Base-by-base conservation (phyloP, 2,797 vertebrate genomes). In the Picus viridis region DNA sequence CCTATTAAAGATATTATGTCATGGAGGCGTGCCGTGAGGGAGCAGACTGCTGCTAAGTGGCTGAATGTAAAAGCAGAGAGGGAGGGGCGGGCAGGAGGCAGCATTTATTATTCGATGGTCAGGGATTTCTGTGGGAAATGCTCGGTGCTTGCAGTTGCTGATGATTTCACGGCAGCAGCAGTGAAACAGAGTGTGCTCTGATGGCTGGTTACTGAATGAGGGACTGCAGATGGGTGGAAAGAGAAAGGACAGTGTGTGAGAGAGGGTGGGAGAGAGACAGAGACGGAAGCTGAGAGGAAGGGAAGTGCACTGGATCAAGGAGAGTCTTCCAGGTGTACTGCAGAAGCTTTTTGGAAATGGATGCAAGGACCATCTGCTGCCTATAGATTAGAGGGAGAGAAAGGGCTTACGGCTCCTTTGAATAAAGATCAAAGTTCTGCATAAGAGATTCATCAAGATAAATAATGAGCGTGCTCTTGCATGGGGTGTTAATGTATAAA, bases 131-230 rank as follows among this genome's bases (percentile, higher is more conserved):
- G 96, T 93, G 97, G 98, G 98, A 95, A 98, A 98, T 98, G 98
- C 98, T 98, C 97, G 96, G 98, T 96, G 98, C 97, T 97, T 97
- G 98, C 98, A 97, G 98, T 98, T 98, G 98, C 98, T 89, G 98
- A 97, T 98, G 97, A 98, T 98, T 98, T 98, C 97, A 94, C 97
- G 95, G 98, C 97, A 97, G 93, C 97, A 93, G 97, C 94, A 87
- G 96, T 91, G 98, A 96, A 95, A 95, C 95, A 94, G 94, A 61
- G 97, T 89, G 96, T 11, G 79, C 94, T 95, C 96, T 41, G 49
- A 86, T 92, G 49, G 96, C 97, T 93, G 96, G 97, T 96, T 93
- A 43, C 96, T 93, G 97, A 97, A 94, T 95, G 96, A 94, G 88
- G 94, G 67, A 84, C 90, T 92, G 96, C 96, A 95, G 92, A 96